Evolutionary conservation across 2,113 vertebrate genomes (phyloP).

Genomic region (Ceyx cyanopectus): DNA sequence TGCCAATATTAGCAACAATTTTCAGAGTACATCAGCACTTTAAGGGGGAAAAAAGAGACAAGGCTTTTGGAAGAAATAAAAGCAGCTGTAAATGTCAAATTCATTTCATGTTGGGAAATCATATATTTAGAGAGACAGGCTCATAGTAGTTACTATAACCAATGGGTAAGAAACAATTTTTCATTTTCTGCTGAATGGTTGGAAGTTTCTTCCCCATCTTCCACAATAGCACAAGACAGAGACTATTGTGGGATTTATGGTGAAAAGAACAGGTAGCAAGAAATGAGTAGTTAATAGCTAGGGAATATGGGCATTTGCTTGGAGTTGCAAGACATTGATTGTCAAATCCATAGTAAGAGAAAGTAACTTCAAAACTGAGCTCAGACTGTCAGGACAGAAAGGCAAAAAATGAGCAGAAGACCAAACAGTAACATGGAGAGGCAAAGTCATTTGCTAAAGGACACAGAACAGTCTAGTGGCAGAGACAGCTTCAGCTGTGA

Average conservation of each 20-base stretch:
- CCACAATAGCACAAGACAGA: background rate
- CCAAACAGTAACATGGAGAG: background rate
- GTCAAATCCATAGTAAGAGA: background rate
- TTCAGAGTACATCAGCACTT: background rate
- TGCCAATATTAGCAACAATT: background rate
- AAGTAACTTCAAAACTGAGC: background rate
- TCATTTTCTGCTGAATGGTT: background rate
- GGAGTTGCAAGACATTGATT: background rate
- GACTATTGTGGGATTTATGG: background rate
- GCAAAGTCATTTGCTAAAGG: background rate
- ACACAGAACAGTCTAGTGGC: background rate
- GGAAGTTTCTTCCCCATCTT: background rate
- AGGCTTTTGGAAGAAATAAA: slow-evolving; percentile 11
- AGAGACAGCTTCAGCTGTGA: background rate
- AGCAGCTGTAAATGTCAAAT: slow-evolving; percentile 31
- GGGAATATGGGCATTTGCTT: background rate
- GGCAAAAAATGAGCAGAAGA: background rate
- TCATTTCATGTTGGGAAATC: slow-evolving; percentile 17
- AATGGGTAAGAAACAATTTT: background rate
- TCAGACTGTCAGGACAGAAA: background rate
- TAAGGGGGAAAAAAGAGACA: background rate
- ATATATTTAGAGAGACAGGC: background rate
- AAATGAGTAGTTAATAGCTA: background rate
- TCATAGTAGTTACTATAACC: background rate
- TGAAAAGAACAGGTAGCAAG: background rate